phyloP scores from a whole-genome alignment of 2,888 invertebrate genomes.

The Megamerina dolium region DNA sequence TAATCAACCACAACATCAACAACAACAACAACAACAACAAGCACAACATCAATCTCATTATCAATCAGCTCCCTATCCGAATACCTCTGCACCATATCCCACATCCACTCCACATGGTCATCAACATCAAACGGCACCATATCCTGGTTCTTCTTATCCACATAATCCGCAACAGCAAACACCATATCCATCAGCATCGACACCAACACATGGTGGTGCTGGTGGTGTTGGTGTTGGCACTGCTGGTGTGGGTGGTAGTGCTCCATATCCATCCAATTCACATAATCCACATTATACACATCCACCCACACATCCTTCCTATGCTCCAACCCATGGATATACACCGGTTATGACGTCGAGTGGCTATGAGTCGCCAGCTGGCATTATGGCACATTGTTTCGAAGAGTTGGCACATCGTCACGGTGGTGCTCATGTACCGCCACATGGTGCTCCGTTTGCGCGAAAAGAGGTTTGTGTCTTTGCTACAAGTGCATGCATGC shows the following conservation, averaged over 20 bases:
- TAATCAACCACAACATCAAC: constrained; percentile 18
- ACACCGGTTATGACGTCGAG: constrained; percentile 29
- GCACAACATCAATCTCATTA: constrained; percentile 10
- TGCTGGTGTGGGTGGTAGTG: not conserved
- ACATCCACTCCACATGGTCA: constrained; percentile 13
- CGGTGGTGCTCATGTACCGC: constrained; percentile 24
- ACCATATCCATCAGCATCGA: constrained; percentile 16
- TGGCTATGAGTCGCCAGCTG: constrained; percentile 29
- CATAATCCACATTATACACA: constrained; percentile 22
- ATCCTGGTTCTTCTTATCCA: constrained; percentile 30
- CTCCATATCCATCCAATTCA: constrained; percentile 19
- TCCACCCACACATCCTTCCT: constrained; percentile 22
- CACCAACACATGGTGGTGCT: constrained; percentile 5
- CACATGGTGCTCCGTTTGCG: constrained; percentile 24
- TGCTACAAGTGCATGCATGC: constrained; percentile 11
- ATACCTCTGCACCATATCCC: constrained; percentile 19
- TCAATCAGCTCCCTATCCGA: constrained; percentile 7
- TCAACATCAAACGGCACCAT: constrained; percentile 20
- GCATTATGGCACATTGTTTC: constrained; percentile 34
- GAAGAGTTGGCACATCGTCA: constrained; percentile 35
- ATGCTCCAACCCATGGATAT: constrained; percentile 30
- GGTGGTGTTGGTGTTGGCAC: too few relatives aligned
- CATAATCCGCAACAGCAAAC: constrained; percentile 24
- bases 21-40: constrained; percentile 8
- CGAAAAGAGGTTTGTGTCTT: constrained; percentile 43